phyloP scores from a whole-genome alignment of 2,797 vertebrate species.

The Epinephelus awoara region DNA sequence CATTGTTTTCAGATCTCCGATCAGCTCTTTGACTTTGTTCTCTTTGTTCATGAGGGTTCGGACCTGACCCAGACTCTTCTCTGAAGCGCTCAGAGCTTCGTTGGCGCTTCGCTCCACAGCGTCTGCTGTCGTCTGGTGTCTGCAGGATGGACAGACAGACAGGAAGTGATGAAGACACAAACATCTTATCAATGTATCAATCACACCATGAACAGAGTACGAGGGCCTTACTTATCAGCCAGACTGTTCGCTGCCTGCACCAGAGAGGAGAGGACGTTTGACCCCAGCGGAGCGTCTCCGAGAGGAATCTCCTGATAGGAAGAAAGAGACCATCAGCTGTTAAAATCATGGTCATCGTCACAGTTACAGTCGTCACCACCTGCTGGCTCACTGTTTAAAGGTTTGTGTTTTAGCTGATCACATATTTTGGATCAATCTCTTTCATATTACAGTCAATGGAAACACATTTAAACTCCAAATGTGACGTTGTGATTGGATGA shows the following conservation, averaged over 20 bases:
- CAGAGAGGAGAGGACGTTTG: constrained; percentile 81
- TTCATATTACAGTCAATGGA: too few relatives aligned
- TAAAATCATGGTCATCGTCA: neutral
- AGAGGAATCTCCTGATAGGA: constrained; percentile 74
- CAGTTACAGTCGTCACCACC: neutral
- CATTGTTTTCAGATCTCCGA: constrained; percentile 66
- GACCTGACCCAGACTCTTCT: constrained; percentile 82
- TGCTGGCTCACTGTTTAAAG: too few relatives aligned
- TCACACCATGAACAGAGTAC: neutral
- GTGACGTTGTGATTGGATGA: neutral
- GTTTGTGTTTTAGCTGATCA: too few relatives aligned
- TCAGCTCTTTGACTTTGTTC: constrained; percentile 81
- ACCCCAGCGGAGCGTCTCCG: constrained; percentile 36
- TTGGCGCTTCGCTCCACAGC: constrained; percentile 74
- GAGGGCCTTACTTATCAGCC: constrained; percentile 81
- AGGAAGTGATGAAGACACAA: neutral
- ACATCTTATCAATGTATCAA: neutral
- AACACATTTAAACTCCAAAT: too few relatives aligned
- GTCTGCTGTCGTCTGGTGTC: constrained; percentile 84
- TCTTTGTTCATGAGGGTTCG: constrained; percentile 61
- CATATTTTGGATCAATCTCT: too few relatives aligned
- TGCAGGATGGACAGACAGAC: constrained; percentile 63
- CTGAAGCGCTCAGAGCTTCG: constrained; percentile 74
- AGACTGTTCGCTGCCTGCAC: constrained; percentile 85
- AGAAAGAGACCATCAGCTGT: neutral